Evolutionary conservation across 2,797 vertebrate genomes (phyloP), one percentile per base, ranked within the genome.

Genomic region (Antennarius maculatus): DNA sequence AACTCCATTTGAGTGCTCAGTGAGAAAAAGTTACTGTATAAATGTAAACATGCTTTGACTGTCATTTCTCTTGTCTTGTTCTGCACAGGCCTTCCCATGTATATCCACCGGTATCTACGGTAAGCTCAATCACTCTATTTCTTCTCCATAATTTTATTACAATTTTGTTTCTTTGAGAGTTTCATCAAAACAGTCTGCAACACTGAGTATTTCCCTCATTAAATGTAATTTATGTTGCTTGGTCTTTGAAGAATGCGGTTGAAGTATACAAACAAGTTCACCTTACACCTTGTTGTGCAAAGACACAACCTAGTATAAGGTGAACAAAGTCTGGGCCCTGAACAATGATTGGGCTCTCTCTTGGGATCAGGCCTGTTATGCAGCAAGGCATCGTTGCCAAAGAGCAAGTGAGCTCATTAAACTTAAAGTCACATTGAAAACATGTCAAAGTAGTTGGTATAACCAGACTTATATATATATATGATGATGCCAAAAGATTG

Each of bases 101-200:
- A 99, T 99, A 94, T 99, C 98, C 67, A 99, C 98, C 0, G 98
- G 98, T 91, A 98, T 99, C 92, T 99, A 98, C 83, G 97, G 97
- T 99, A 94, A 97, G 97, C 56, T 61, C 41, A 57, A 46, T 42
- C 16, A 60, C 10, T 68, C 1, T 54, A 52, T 2, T 54, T 56
- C 41, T 8, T 8, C 45, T 62, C 4, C 28, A 23, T 76, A 1
- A 14, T 43, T 54, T 14, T 23, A 23, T 23, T 23, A 23, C 23
- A 23, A 51, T 60, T 16, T 2, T 3, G n/a, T 31, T 17, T 11
- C 3, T 41, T 2, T 53, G 54, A 34, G 18, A 39, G 10, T 59
- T 60, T 52, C 47, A 12, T 47, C 18, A 7, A 51, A 54, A 67
- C 28, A 63, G 10, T 16, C 15, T 62, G 29, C 34, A 55, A 49